Evolutionary conservation across 2,113 vertebrate genomes (phyloP).

Genomic region (Zosterops hypoxanthus): DNA sequence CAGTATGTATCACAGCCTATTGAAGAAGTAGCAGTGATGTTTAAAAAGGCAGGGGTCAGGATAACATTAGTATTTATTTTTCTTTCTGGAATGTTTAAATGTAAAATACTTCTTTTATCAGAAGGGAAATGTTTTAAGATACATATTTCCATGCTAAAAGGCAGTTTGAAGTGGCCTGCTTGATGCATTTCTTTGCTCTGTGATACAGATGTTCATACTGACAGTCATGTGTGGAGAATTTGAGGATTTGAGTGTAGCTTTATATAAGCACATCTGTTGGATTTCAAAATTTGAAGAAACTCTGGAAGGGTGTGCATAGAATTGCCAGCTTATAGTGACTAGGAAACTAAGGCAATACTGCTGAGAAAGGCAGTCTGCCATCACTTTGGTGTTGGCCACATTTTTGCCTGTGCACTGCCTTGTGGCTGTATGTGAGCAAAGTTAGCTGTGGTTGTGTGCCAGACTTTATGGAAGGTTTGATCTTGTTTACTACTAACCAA

Average conservation of each 20-base stretch:
- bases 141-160: accelerated
- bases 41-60: not conserved
- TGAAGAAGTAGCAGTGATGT: not conserved
- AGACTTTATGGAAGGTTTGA: not conserved
- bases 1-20: not conserved
- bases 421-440: not conserved
- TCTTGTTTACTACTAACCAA: not conserved
- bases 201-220: not conserved
- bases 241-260: not conserved
- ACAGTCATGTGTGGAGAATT: not conserved
- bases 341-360: not conserved
- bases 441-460: not conserved
- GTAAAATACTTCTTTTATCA: not conserved
- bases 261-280: not conserved
- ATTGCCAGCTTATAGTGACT: not conserved
- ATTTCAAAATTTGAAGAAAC: not conserved
- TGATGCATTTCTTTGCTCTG: not conserved
- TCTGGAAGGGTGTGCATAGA: not conserved
- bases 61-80: not conserved
- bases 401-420: not conserved
- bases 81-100: not conserved
- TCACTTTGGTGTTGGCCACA: accelerated
- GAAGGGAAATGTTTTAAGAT: not conserved
- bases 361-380: not conserved
- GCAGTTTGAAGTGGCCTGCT: not conserved